Conservation (phyloP, 2,797 vertebrate genomes). For the Acanthurus tractus region DNA sequence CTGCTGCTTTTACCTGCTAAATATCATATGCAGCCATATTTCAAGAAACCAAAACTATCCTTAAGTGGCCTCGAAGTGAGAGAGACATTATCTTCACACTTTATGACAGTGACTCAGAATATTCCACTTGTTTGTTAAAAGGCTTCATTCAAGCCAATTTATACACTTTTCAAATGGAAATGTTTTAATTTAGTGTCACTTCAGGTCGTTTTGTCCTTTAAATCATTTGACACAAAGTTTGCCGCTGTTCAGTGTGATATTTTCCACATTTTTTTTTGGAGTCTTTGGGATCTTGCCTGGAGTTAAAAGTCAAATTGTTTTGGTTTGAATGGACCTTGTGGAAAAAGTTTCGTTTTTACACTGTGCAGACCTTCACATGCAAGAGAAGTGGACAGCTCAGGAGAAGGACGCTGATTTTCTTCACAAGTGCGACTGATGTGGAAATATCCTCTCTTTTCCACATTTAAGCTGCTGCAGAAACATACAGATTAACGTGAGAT, state of each 20-base stretch:
- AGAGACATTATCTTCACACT: not conserved
- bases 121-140: constrained; percentile 5
- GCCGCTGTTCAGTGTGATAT: too few species aligned
- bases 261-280: not conserved
- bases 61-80: constrained; percentile 25
- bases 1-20: too few species aligned
- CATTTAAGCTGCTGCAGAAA: not conserved
- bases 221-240: not conserved
- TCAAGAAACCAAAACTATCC: not conserved
- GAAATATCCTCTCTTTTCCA: not conserved
- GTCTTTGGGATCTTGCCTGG: not conserved
- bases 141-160: not conserved
- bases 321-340: not conserved
- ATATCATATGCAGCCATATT: too few species aligned
- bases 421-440: not conserved
- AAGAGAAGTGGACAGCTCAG: not conserved
- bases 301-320: not conserved
- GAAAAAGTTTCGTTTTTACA: too few species aligned
- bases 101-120: not conserved
- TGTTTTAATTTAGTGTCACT: not conserved
- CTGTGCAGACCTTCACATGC: too few species aligned
- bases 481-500: not conserved
- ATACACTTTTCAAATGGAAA: not conserved
- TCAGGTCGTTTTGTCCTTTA: not conserved
- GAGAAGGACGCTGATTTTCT: not conserved